phyloP scores from a whole-genome alignment of 1,140 invertebrate species.

The Brachionus angularis region DNA sequence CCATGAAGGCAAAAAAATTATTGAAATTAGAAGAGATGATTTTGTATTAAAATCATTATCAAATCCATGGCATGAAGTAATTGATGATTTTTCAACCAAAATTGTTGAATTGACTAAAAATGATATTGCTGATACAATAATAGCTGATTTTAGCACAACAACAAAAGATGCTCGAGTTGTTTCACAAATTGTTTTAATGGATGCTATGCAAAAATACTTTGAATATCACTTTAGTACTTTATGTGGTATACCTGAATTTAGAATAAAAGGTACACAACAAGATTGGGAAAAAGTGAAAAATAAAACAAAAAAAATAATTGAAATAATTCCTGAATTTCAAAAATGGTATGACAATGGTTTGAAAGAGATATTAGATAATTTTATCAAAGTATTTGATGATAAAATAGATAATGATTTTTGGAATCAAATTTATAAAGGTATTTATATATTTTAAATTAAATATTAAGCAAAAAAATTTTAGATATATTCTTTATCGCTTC shows the following conservation, averaged over 20 bases:
- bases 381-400: constrained; percentile 4
- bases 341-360: constrained; percentile 26
- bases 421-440: constrained; percentile 43
- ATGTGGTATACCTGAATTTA: constrained; percentile 41
- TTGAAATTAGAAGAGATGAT: constrained; percentile 34
- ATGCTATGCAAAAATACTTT: constrained; percentile 43
- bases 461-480: background rate
- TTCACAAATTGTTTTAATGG: constrained; percentile 42
- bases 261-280: constrained; percentile 6
- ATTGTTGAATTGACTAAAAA: constrained; percentile 30
- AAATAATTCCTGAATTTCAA: constrained; percentile 22
- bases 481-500: background rate
- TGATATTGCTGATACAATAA: constrained; percentile 4
- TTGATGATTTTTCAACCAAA: constrained; percentile 34
- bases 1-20: constrained; percentile 39
- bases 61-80: constrained; percentile 40
- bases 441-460: background rate
- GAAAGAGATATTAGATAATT: background rate
- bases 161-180: constrained; percentile 10
- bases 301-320: constrained; percentile 14
- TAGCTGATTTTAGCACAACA: constrained; percentile 1
- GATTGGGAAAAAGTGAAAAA: constrained; percentile 30
- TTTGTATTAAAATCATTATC: constrained; percentile 3
- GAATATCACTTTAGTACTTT: constrained; percentile 1
- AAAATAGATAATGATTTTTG: constrained; percentile 34